Evolutionary conservation across 2,888 invertebrate genomes (phyloP), one percentile per base, ranked within the genome.

Genomic region (Caenorhabditis auriculariae): DNA sequence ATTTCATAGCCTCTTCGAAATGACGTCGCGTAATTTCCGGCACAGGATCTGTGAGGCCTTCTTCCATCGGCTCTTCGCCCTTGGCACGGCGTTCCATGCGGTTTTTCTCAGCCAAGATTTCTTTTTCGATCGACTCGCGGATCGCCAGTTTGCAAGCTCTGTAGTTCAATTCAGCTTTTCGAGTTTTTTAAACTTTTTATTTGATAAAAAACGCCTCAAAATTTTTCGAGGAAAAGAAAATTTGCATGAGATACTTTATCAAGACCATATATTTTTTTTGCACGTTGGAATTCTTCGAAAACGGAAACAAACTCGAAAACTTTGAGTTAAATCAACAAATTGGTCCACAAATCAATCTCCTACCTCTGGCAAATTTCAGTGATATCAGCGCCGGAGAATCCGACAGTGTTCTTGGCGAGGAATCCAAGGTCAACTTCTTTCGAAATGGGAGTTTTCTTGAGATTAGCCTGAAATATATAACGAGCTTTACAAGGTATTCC

Each of bases 351-450:
- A n/a, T n/a, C n/a, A n/a, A n/a, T n/a, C n/a, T n/a, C n/a, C n/a
- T n/a, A 65, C 65, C 98, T 89, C 85, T 99, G 98, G 85, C 98
- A 98, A 81, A 98, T 93, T 87, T 99, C 98, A 15, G 96, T 98
- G 83, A 99, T 86, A 84, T 98, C 98, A 65, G 98, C 98, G 63
- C 98, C 98, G 60, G 94, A 94, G 86, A 96, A 98, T 19, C 94
- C 94, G 82, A 91, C 90, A 37, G 93, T 91, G 45, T 85, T 84
- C 74, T 85, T 86, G 46, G 87, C 85, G 69, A 87, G 79, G 75
- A 85, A 87, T 5, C 85, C 84, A 69, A 96, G 85, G 82, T 98
- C 95, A 35, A 98, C 93, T 81, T 95, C 94, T 87, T 87, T 57
- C 24, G 73, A 59, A 29, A 76, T 47, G 7, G 76, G 76, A 12